phyloP scores from a whole-genome alignment of 1,140 invertebrate species.

The Brevipalpus yothersi region DNA sequence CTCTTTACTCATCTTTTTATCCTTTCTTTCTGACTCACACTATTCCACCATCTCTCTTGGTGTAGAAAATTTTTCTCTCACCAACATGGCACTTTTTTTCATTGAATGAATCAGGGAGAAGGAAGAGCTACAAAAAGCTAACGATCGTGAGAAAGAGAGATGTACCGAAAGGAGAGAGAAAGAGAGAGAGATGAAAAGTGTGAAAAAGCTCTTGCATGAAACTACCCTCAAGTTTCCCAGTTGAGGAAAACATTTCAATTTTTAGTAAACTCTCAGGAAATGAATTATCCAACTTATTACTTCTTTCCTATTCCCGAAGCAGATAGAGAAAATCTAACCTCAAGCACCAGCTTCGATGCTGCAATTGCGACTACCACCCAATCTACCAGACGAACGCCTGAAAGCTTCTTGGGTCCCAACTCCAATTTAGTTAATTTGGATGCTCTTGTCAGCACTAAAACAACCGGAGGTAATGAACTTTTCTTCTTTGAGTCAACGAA shows the following conservation, averaged over 20 bases:
- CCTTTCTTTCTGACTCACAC: too few relatives aligned
- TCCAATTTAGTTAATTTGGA: constrained; percentile 79
- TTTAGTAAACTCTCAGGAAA: background rate
- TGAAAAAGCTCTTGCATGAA: background rate
- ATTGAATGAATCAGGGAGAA: too few relatives aligned
- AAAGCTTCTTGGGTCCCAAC: constrained; percentile 78
- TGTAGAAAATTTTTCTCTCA: too few relatives aligned
- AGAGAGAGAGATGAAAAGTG: too few relatives aligned
- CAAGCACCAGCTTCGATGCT: background rate
- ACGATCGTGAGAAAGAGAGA: too few relatives aligned
- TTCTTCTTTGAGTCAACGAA: too few relatives aligned
- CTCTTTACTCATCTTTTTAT: too few relatives aligned
- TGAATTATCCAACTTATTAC: background rate
- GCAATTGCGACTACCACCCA: background rate
- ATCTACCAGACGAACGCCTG: constrained; percentile 48
- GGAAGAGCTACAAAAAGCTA: too few relatives aligned
- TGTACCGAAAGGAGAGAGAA: too few relatives aligned
- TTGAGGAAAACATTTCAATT: background rate
- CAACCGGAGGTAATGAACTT: constrained; percentile 1
- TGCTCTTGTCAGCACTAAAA: constrained; percentile 47
- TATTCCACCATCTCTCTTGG: too few relatives aligned
- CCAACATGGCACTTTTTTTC: too few relatives aligned
- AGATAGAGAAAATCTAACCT: background rate
- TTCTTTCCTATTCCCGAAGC: background rate
- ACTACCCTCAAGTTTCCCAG: background rate